phyloP scores from a whole-genome alignment of 2,113 vertebrate genomes.

The Microcebus tavaratra region DNA sequence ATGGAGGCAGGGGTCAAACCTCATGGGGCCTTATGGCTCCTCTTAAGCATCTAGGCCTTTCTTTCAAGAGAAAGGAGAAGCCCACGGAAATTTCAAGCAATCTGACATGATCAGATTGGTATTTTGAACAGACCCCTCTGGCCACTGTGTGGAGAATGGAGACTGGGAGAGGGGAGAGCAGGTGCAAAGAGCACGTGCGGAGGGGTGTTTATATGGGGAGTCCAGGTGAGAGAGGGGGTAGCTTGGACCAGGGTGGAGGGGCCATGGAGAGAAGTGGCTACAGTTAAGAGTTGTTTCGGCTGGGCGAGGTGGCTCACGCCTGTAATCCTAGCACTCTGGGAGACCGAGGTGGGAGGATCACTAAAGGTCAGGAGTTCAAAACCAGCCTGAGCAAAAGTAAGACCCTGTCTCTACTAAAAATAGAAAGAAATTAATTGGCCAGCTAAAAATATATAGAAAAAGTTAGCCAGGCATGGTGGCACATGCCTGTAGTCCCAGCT shows the following conservation, averaged over 20 bases:
- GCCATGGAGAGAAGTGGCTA: not conserved
- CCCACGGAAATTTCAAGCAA: not conserved
- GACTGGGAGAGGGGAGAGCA: not conserved
- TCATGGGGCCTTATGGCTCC: not conserved
- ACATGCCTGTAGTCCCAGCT: no score
- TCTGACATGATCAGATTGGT: not conserved
- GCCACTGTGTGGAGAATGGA: not conserved
- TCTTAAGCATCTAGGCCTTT: not conserved
- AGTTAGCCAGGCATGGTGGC: no score
- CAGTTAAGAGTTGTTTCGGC: not conserved
- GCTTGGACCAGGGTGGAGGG: not conserved
- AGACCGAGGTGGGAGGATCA: no score
- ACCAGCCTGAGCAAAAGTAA: no score
- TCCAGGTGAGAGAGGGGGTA: not conserved
- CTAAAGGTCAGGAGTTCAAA: no score
- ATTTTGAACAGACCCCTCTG: not conserved
- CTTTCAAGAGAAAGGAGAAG: not conserved
- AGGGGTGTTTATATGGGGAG: not conserved
- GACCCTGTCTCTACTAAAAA: no score
- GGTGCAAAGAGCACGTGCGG: not conserved
- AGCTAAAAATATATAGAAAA: no score
- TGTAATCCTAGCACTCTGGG: no score
- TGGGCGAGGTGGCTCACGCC: no score
- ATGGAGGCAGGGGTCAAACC: not conserved
- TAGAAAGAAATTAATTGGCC: no score